Base-by-base conservation (phyloP, 2,113 vertebrate genomes). In the Prolemur simus region DNA sequence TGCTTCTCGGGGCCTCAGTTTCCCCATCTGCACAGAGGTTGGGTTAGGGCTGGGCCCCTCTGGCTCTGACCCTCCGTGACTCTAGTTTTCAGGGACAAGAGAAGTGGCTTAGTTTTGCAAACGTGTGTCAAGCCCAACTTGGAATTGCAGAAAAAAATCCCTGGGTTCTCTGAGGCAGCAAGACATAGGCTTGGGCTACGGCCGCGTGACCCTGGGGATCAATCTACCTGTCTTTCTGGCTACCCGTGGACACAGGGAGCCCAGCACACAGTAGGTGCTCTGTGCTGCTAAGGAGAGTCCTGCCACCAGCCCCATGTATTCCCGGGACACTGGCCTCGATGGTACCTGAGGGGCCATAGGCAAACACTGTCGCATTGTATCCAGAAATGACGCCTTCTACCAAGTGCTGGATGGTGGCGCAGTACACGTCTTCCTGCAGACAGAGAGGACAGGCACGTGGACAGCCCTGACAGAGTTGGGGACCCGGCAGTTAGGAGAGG, bases 281-380 rank as follows among this genome's bases (percentile, higher is more conserved):
- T 1, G 60, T 42, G 45, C 39, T 5, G 0, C 37, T 39, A 66
- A 66, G 34, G 37, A 11, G n/a, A 29, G 39, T 13, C 6, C 29
- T 29, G 25, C 37, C 87, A 29, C 63, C 54, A 32, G 21, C 25
- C 85, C 39, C 8, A 0, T 2, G 21, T 27, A 18, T 20, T 81
- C 42, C 37, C 3, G 0, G 66, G 54, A 34, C 29, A 15, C 37
- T 15, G 42, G 81, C 37, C 60, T 4, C 0, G 14, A 45, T 0
- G 4, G 71, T 97, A 99, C 98, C 98, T 98, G 98, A 98, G 49
- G 98, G 98, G 49, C 98, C 68, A 0, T 98, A 98, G 5, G 98
- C 98, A 96, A 98, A 99, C 91, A 98, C 96, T 0, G 96, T 99
- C 2, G 98, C 97, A 0, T 98, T 99, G 97, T 98, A 99, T 64